Evolutionary conservation across 2,797 vertebrate genomes (phyloP), one percentile per base, ranked within the genome.

Genomic region (Psittacula derbiana): DNA sequence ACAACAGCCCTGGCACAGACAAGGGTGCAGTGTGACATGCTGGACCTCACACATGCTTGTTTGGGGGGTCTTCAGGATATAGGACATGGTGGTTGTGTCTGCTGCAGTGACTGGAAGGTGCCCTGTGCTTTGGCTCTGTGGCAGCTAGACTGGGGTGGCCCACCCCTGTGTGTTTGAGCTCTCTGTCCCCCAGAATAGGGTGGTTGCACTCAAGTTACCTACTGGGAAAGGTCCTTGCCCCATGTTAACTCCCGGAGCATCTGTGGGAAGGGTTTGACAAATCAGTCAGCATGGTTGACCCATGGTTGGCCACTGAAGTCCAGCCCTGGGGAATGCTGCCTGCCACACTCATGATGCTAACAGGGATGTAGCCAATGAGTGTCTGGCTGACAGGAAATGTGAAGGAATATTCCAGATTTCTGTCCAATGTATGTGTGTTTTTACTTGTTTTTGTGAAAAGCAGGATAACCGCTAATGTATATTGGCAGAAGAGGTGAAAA

Each of bases 181-280:
- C 11, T 74, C 19, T 0, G 0, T 50, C 12, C 52, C 55, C 25
- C n/a, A 43, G 2, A 50, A 38, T 16, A 60, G 40, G 2, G 14
- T 64, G 49, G 23, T 20, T 85, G 16, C n/a, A 24, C 66, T 81
- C 28, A 23, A 19, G 16, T 14, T 30, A 27, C 49, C 16, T 69
- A 5, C 36, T 49, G 36, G 43, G 55, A 67, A 43, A 43, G 9
- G 18, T 44, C 25, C 25, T 62, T 28, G 11, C 57, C 52, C 66
- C 24, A 23, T 1, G 0, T 8, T 36, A 67, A 36, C 25, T 60
- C 18, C 41, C 40, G 43, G 49, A 69, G 23, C 3, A 0, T 50
- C 7, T 8, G 3, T 55, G 65, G 28, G 46, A 62, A 43, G 21
- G 25, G 25, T 50, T 55, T 80, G 33, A 62, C 41, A 19, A 38